Conservation (phyloP, 2,797 vertebrate species). For the Gymnoscopelus braueri region DNA sequence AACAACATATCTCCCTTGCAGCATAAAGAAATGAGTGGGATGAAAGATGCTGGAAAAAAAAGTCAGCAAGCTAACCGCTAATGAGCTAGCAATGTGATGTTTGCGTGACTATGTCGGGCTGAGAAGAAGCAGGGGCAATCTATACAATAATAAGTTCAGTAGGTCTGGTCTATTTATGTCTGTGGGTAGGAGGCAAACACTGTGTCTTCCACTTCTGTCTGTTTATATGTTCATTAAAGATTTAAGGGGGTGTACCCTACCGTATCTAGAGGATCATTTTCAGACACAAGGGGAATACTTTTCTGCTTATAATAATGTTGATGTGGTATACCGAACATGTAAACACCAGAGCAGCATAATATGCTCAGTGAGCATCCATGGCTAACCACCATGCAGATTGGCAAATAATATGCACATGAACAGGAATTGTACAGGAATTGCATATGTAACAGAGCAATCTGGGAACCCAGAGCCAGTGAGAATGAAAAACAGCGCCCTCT, state of each 20-base stretch:
- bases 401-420: no score
- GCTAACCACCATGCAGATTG: no score
- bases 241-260: constrained; percentile 3
- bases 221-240: background rate
- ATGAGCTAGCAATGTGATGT: constrained; percentile 5
- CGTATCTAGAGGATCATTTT: background rate
- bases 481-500: no score
- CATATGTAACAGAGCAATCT: no score
- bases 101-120: background rate
- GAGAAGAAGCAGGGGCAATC: background rate
- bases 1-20: background rate
- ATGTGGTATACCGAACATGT: background rate
- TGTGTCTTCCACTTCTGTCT: background rate
- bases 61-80: background rate
- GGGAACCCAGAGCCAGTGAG: no score
- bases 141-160: background rate
- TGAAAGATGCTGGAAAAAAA: background rate
- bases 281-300: background rate
- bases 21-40: background rate
- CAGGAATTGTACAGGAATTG: no score
- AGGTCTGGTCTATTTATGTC: background rate
- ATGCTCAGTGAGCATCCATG: background rate
- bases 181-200: background rate
- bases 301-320: constrained; percentile 6
- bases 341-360: background rate